phyloP scores from a whole-genome alignment of 2,113 vertebrate species.

The Triplophysa rosa region DNA sequence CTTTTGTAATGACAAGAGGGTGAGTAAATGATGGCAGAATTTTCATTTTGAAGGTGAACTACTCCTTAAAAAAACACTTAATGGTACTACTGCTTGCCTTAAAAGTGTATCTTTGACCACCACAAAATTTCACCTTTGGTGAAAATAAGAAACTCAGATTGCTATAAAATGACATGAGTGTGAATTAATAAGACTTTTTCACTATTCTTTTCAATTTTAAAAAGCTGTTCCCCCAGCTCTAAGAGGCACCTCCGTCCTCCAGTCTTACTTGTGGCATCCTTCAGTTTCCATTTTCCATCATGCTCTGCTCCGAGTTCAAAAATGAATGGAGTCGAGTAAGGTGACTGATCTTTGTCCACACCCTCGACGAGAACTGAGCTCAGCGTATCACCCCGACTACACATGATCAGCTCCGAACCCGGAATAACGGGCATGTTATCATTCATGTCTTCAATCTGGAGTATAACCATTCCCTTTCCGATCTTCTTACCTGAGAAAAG shows the following conservation, averaged over 20 bases:
- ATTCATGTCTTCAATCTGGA: constrained; percentile 74
- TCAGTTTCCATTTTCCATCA: constrained; percentile 69
- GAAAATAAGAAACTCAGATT: too few species aligned
- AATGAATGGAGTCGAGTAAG: constrained; percentile 73
- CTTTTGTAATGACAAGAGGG: too few species aligned
- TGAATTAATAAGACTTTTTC: too few species aligned
- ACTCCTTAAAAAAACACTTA: too few species aligned
- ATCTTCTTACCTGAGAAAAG: constrained; percentile 72
- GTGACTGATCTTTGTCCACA: constrained; percentile 67
- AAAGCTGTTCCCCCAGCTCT: too few species aligned
- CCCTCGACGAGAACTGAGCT: constrained; percentile 63
- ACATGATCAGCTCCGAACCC: constrained; percentile 59
- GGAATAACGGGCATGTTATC: constrained; percentile 72
- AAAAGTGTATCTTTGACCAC: too few species aligned
- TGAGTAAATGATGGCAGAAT: too few species aligned
- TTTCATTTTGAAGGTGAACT: too few species aligned
- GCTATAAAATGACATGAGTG: too few species aligned
- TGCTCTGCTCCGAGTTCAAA: constrained; percentile 63
- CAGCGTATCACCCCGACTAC: constrained; percentile 58
- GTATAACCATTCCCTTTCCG: constrained; percentile 78
- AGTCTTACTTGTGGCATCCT: constrained; percentile 66
- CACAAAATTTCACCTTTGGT: too few species aligned
- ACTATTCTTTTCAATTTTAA: too few species aligned
- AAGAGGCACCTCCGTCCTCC: neutral
- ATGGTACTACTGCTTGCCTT: too few species aligned